A percentile compares a stretch with the other conserved stretches of the same genome.
phyloP scores from a whole-genome alignment of 2,797 vertebrate genomes.

The Huso huso region DNA sequence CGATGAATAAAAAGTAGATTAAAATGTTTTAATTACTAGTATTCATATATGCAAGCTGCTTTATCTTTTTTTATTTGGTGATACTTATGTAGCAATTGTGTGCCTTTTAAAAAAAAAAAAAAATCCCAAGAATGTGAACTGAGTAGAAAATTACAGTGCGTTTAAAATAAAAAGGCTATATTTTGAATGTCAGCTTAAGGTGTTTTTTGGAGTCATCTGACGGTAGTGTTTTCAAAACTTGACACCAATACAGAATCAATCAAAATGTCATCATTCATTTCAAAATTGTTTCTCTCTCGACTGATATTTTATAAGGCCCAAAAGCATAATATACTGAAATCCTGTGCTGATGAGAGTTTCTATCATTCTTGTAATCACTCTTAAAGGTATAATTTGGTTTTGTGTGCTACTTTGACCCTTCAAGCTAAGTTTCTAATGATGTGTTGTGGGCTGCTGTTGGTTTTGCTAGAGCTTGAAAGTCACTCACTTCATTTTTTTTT shows the following conservation, averaged over 20 bases:
- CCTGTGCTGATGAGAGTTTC: slow-evolving; percentile 27
- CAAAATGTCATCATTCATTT: slow-evolving; percentile 5
- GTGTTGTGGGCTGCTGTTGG: slow-evolving; percentile 16
- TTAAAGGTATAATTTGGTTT: slow-evolving; percentile 14
- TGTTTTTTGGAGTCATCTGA: too few relatives aligned
- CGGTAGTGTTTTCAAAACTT: neutral
- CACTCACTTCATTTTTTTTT: slow-evolving; percentile 39
- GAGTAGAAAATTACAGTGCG: too few relatives aligned
- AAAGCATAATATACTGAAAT: slow-evolving; percentile 9
- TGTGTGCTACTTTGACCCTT: slow-evolving; percentile 5
- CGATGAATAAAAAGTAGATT: too few relatives aligned
- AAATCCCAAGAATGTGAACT: neutral
- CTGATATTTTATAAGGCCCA: slow-evolving; percentile 22
- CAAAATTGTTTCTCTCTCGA: slow-evolving; percentile 17
- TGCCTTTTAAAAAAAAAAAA: too few relatives aligned
- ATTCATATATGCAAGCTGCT: too few relatives aligned
- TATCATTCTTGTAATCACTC: slow-evolving; percentile 19
- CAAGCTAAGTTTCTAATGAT: slow-evolving; percentile 21
- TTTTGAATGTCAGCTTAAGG: too few relatives aligned
- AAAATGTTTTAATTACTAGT: too few relatives aligned
- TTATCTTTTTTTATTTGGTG: too few relatives aligned
- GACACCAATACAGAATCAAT: slow-evolving; percentile 10
- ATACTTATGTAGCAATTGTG: too few relatives aligned
- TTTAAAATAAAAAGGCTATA: too few relatives aligned
- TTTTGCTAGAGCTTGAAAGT: slow-evolving; percentile 41